A percentile compares a stretch with the other conserved stretches of the same genome.
phyloP scores from a whole-genome alignment of 2,797 vertebrate species.

The Ptychadena robeensis region DNA sequence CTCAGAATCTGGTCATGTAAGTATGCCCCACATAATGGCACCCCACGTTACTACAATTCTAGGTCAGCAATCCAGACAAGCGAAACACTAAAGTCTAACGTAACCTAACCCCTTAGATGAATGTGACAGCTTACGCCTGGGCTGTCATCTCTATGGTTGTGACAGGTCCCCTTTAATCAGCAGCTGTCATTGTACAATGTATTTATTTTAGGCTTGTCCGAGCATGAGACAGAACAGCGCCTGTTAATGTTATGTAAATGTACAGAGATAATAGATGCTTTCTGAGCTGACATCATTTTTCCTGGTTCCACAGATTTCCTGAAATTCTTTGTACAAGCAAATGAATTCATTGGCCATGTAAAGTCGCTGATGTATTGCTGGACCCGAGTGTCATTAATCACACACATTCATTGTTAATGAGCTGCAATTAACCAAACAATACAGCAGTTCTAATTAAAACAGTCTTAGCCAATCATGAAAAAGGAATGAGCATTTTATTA shows the following conservation, averaged over 20 bases:
- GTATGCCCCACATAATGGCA: too few relatives aligned
- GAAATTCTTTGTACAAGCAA: not conserved
- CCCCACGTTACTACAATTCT: too few relatives aligned
- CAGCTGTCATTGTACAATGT: not conserved
- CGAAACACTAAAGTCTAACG: not conserved
- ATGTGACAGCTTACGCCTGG: not conserved
- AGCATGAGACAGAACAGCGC: not conserved
- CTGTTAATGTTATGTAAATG: conserved; percentile 39
- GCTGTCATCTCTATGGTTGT: not conserved
- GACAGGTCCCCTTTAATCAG: not conserved
- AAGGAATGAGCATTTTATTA: too few relatives aligned
- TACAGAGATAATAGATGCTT: not conserved
- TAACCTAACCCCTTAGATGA: not conserved
- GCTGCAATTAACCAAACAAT: not conserved
- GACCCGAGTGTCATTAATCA: conserved; percentile 7
- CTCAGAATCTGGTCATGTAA: too few relatives aligned
- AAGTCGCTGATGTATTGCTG: not conserved
- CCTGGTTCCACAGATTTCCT: not conserved
- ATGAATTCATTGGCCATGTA: not conserved
- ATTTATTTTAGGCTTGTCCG: conserved; percentile 12
- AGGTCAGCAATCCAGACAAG: not conserved
- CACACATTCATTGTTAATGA: not conserved
- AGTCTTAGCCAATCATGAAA: not conserved
- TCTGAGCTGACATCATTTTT: not conserved
- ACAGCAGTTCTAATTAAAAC: conserved; percentile 8